Evolutionary conservation across 2,888 invertebrate species (phyloP).

Genomic region (Choreutis nemorana): DNA sequence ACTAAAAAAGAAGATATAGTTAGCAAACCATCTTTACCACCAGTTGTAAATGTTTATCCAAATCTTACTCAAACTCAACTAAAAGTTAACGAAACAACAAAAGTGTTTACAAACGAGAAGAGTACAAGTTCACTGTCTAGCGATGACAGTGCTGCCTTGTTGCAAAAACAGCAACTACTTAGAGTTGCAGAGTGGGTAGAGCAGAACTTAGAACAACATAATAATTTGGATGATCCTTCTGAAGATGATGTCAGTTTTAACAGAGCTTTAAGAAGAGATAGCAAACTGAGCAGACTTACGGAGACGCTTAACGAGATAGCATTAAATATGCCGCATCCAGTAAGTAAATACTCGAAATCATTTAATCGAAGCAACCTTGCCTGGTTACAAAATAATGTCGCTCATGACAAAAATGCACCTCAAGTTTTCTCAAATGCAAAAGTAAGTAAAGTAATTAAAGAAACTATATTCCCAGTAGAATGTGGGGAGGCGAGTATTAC

Average conservation of each 20-base stretch:
- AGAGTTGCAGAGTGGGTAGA: constrained; percentile 83
- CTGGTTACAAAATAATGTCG: constrained; percentile 30
- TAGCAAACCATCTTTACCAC: constrained; percentile 32
- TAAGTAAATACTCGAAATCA: constrained; percentile 49
- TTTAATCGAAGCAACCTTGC: constrained; percentile 30
- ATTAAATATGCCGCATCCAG: constrained; percentile 56
- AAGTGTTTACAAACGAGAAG: constrained; percentile 55
- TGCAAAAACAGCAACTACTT: constrained; percentile 70
- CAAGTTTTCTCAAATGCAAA: constrained; percentile 20
- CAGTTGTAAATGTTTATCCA: constrained; percentile 55
- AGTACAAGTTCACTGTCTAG: constrained; percentile 61
- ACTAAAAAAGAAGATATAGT: constrained; percentile 31
- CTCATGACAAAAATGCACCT: constrained; percentile 23
- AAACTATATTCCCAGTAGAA: constrained; percentile 53
- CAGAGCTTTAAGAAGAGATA: constrained; percentile 35
- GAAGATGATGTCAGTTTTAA: constrained; percentile 49
- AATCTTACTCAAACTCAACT: constrained; percentile 57
- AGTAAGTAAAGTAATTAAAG: constrained; percentile 36
- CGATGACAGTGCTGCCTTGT: constrained; percentile 60
- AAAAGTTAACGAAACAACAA: constrained; percentile 51
- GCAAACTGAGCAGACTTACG: constrained; percentile 40
- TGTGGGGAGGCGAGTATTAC: constrained; percentile 41
- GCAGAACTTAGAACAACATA: constrained; percentile 66
- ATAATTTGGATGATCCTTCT: constrained; percentile 46
- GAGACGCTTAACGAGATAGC: constrained; percentile 54